Evolutionary conservation across 2,113 vertebrate genomes (phyloP).

Genomic region (Alosa alosa): DNA sequence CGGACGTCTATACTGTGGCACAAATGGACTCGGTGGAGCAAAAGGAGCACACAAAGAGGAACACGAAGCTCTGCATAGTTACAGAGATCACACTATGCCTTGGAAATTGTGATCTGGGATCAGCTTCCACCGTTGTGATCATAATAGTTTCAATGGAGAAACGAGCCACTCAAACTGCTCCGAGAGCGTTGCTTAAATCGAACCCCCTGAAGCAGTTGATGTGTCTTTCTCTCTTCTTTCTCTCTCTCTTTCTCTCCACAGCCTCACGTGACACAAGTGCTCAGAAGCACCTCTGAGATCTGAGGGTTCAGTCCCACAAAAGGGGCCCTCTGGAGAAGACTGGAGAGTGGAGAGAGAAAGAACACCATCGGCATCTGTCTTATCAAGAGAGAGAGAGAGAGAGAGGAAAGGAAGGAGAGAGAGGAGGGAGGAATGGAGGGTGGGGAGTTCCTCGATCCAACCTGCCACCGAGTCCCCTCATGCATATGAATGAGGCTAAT

Average conservation of each 20-base stretch:
- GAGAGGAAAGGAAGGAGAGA: not conserved
- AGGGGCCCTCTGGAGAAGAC: not conserved
- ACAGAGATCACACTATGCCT: not conserved
- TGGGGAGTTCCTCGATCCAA: not conserved
- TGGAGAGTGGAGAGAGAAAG: not conserved
- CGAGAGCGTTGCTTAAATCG: not conserved
- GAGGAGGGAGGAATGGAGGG: not conserved
- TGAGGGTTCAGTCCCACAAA: not conserved
- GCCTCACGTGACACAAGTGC: not conserved
- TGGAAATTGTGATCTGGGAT: not conserved
- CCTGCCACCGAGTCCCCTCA: constrained; percentile 44
- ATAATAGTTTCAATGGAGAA: not conserved
- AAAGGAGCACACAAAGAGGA: not conserved
- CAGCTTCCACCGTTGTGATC: not conserved
- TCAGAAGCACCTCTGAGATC: constrained; percentile 10
- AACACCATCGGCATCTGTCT: not conserved
- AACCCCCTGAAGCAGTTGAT: not conserved
- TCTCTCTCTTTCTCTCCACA: not conserved
- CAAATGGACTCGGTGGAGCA: not conserved
- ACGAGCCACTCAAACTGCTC: not conserved
- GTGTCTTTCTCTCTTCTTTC: not conserved
- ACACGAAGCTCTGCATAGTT: not conserved
- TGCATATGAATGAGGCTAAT: constrained; percentile 67
- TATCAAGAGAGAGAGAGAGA: not conserved
- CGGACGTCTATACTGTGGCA: not conserved